phyloP scores from a whole-genome alignment of 2,113 vertebrate species.

The Labeo catla region DNA sequence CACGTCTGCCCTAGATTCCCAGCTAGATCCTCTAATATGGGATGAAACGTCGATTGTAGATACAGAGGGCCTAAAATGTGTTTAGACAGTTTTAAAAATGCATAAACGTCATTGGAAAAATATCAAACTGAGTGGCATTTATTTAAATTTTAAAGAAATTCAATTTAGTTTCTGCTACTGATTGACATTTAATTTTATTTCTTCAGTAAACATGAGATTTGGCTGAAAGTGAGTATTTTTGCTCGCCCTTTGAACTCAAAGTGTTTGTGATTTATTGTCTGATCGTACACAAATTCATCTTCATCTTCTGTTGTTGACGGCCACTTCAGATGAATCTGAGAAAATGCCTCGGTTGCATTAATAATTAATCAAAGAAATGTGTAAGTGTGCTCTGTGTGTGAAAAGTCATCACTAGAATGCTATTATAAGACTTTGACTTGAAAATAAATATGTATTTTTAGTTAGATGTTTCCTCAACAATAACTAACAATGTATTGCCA shows the following conservation, averaged over 20 bases:
- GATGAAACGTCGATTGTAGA: not conserved
- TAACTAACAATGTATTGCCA: not conserved
- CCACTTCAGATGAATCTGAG: not conserved
- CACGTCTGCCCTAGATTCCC: slow-evolving; percentile 12
- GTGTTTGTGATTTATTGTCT: slow-evolving; percentile 31
- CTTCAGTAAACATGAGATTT: not conserved
- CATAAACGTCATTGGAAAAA: not conserved
- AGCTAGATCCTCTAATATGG: not conserved
- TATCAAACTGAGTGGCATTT: not conserved
- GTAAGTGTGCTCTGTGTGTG: not conserved
- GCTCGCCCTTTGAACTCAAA: not conserved
- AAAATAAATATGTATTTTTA: not conserved
- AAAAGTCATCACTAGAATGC: not conserved
- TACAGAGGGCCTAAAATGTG: not conserved
- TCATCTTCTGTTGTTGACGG: slow-evolving; percentile 1
- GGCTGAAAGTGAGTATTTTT: not conserved
- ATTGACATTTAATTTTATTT: not conserved
- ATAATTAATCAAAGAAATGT: slow-evolving; percentile 46
- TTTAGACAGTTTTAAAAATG: not conserved
- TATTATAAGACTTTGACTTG: not conserved
- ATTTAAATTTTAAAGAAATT: not conserved
- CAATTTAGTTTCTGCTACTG: not conserved
- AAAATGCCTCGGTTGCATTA: slow-evolving; percentile 24
- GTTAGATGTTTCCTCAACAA: not conserved
- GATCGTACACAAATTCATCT: slow-evolving; percentile 15